Base-by-base conservation (phyloP, 2,113 vertebrate genomes). In the Arothron firmamentum region DNA sequence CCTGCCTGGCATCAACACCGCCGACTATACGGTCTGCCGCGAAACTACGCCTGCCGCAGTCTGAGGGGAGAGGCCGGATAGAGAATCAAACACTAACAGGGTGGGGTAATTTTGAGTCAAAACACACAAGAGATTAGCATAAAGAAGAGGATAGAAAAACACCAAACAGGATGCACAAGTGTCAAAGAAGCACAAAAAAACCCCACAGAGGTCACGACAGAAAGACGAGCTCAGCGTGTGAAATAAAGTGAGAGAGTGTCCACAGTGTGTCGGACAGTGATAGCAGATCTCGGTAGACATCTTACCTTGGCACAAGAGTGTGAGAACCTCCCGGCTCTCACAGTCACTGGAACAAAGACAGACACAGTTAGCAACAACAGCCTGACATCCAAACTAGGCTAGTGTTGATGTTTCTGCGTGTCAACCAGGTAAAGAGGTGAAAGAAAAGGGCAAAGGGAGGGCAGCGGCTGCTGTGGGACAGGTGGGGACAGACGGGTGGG, bases 21-120 rank as follows among this genome's bases (percentile, higher is more conserved):
- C 94, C 93, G 4, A 96, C 94, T 0, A 96, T 96, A 38, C 94
- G 89, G 54, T 94, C 94, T 4, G 90, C 90, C 0, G 93, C 90
- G 59, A 93, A 83, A 74, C 93, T 94, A 2, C 92, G 89, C 6
- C 92, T 89, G 6, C 94, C 94, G 18, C 94, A 96, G 67, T 95
- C 94, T 95, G 1, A 51, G 17, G 21, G 34, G 17, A 41, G 8
- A 54, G 15, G n/a, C 2, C 17, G 19, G 47, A 19, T 3, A 19
- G n/a, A 19, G 10, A 38, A 38, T 12, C 34, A 38, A 38, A 28
- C 4, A 5, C 25, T 28, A 28, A 38, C 34, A 38, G 34, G 1
- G 34, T 38, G 34, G 34, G 9, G 34, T 38, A 10, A 38, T 38
- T 38, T 50, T 12, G 19, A 12, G 19, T 12, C 8, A 50, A 8